Evolutionary conservation across 2,113 vertebrate species (phyloP).

Genomic region (Narcine bancroftii): DNA sequence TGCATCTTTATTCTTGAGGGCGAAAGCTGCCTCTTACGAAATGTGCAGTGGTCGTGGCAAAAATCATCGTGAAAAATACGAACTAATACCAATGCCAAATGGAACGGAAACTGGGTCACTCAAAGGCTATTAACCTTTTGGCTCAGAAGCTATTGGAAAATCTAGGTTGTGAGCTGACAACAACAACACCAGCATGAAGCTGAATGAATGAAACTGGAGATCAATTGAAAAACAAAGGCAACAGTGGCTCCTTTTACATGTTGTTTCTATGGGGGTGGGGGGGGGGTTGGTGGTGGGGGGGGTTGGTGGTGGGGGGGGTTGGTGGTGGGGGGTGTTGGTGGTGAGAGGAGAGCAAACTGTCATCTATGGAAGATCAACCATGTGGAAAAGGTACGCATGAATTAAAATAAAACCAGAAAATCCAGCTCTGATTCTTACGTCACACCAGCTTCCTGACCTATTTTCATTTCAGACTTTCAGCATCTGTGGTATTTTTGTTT

Average conservation of each 20-base stretch:
- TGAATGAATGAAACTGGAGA: too few species aligned
- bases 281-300: too few species aligned
- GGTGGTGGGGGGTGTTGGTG: too few species aligned
- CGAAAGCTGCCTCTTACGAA: too few species aligned
- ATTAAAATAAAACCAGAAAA: not conserved
- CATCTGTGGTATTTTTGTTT: too few species aligned
- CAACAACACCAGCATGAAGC: not conserved
- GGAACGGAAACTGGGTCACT: not conserved
- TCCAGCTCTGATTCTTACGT: too few species aligned
- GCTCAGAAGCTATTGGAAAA: not conserved
- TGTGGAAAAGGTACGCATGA: not conserved
- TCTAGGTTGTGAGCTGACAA: not conserved
- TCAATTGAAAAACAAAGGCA: too few species aligned
- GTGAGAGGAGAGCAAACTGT: not conserved
- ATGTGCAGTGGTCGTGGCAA: not conserved
- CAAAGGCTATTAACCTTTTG: not conserved
- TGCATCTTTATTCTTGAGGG: not conserved
- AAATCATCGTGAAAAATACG: not conserved
- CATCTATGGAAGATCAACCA: not conserved
- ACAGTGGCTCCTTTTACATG: too few species aligned
- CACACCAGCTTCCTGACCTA: too few species aligned
- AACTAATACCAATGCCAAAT: not conserved
- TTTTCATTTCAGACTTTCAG: too few species aligned
- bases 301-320: too few species aligned
- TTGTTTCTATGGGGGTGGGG: too few species aligned